phyloP scores from a whole-genome alignment of 2,797 vertebrate species.

The Alectoris magna region DNA sequence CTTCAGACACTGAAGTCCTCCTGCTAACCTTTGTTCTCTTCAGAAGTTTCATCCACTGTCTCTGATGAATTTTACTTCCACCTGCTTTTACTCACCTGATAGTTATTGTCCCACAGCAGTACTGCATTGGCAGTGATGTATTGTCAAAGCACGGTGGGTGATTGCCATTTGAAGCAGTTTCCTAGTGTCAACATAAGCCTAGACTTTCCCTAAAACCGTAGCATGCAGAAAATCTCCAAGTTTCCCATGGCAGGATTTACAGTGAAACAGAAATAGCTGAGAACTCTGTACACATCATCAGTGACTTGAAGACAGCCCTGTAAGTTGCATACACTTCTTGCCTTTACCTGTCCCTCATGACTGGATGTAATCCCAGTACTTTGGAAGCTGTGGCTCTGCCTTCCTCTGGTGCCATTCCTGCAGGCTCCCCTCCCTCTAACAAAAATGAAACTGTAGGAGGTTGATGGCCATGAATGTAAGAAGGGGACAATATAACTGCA shows the following conservation, averaged over 20 bases:
- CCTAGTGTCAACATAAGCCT: background rate
- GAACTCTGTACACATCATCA: conserved; percentile 69
- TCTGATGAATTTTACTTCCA: background rate
- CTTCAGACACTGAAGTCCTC: background rate
- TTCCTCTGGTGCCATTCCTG: background rate
- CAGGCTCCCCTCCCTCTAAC: background rate
- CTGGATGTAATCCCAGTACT: background rate
- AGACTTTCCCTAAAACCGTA: background rate
- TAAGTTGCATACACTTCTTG: background rate
- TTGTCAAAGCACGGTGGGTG: background rate
- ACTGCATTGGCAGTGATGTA: background rate
- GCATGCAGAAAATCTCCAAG: background rate
- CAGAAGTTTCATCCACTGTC: background rate
- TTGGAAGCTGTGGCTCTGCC: background rate
- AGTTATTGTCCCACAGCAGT: background rate
- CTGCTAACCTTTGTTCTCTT: background rate
- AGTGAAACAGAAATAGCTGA: conserved; percentile 51
- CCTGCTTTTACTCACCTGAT: background rate
- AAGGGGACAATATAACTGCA: background rate
- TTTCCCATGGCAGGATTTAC: conserved; percentile 52
- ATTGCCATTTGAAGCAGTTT: background rate
- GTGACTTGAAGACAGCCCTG: conserved; percentile 60
- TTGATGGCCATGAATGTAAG: background rate
- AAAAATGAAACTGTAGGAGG: background rate
- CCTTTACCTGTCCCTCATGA: background rate